Conservation (phyloP, 2,888 invertebrate species). For the Protula sp. region DNA sequence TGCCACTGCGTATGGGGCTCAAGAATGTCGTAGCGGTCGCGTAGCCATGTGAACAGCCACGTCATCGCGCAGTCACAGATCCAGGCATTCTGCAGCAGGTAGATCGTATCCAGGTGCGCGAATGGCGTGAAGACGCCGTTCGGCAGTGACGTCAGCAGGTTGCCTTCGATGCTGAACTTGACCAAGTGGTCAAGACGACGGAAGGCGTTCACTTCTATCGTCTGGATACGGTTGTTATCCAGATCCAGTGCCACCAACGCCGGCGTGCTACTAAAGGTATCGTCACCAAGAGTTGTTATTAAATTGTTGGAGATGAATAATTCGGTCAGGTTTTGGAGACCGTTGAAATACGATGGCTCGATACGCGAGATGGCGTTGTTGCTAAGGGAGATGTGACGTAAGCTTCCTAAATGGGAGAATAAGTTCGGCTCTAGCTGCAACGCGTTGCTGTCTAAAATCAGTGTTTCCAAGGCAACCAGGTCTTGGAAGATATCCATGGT, state of each 20-base stretch:
- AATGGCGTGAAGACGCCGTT: neutral
- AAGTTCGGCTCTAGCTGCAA: neutral
- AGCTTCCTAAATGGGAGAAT: neutral
- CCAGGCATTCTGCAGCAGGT: neutral
- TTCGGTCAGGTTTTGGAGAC: neutral
- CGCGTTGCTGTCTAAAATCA: conserved; percentile 5
- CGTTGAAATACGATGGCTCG: neutral
- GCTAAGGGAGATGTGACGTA: conserved; percentile 1
- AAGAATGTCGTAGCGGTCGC: neutral
- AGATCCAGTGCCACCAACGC: neutral
- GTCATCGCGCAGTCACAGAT: neutral
- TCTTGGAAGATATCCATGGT: neutral
- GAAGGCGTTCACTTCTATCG: neutral
- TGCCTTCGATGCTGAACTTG: neutral
- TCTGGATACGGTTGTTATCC: neutral
- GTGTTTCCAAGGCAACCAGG: neutral
- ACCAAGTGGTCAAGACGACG: neutral
- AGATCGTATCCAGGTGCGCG: neutral
- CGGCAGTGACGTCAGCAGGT: neutral
- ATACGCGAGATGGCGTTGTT: conserved; percentile 2
- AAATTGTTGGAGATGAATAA: neutral
- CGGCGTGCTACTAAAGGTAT: neutral
- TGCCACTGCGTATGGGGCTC: neutral
- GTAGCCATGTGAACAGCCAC: neutral
- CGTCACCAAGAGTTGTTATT: neutral